Base-by-base conservation (phyloP, 2,113 vertebrate species). In the Camelus bactrianus region DNA sequence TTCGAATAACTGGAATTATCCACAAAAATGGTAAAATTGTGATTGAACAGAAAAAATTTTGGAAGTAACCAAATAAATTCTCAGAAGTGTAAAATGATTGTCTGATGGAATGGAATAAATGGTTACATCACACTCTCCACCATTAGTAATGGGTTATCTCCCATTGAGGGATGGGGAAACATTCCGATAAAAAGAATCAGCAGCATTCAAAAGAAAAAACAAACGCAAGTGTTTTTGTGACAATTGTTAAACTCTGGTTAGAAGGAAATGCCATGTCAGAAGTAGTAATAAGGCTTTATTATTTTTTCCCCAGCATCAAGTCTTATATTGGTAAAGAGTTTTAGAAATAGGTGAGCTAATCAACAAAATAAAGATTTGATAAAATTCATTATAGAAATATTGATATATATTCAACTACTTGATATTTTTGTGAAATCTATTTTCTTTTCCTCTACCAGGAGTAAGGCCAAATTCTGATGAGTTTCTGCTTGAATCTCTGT, bases 41-140 rank as follows among this genome's bases (percentile, higher is more conserved):
- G 89, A 95, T 10, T 96, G 70, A 95, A 92, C 3, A 81, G 30
- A 96, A 92, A 77, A 13, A 70, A 82, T 81, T 93, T 65, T 65
- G 35, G 81, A 96, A 97, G 70, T 15, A 81, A 70, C 11, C 73
- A 96, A 86, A 94, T 92, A 65, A 89, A 89, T 84, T 77, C 76
- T 87, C 58, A 32, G 16, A 58, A 60, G 24, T 70, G 82, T 69
- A 77, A 96, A 95, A 80, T 14, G 12, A 88, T 3, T 64, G 30
- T 65, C 6, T 73, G 64, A 50, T n/a, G 87, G 42, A n/a, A n/a
- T 22, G 26, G 42, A 84, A 91, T 48, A 80, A 70, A 52, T 69
- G 70, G 50, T 24, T 46, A 80, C 9, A 52, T 58, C 38, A 86
- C 19, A 62, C 10, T 50, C 38, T 28, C 38, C 3, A 12, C 69